A percentile compares a stretch with the other conserved stretches of the same genome.
Evolutionary conservation across 2,797 vertebrate genomes (phyloP).

Genomic region (Sitta carolinensis): DNA sequence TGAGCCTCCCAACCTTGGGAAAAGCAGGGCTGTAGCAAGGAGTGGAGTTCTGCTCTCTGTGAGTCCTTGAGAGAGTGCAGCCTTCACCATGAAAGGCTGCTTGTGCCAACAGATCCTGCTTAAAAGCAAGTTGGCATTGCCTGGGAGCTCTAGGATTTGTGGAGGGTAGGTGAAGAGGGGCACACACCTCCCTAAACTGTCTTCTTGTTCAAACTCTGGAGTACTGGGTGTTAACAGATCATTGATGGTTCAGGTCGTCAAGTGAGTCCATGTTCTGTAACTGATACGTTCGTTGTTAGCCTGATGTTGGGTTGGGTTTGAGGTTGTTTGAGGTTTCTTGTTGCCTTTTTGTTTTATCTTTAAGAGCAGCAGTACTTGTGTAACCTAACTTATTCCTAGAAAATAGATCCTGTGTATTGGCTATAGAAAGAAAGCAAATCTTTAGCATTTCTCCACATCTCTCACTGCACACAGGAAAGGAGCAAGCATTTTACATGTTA

Average conservation of each 20-base stretch:
- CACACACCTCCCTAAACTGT: not conserved
- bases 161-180: not conserved
- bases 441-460: not conserved
- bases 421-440: not conserved
- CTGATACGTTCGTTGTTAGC: not conserved
- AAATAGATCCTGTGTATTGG: not conserved
- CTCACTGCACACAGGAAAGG: not conserved
- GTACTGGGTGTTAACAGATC: not conserved
- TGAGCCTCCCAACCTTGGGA: not conserved
- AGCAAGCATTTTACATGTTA: not conserved
- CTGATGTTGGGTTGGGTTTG: not conserved
- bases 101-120: not conserved
- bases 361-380: not conserved
- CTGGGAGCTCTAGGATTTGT: not conserved
- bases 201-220: not conserved
- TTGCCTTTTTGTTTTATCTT: not conserved
- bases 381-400: not conserved
- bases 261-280: not conserved
- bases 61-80: not conserved
- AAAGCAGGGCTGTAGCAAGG: accelerated
- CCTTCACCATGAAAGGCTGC: not conserved
- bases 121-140: not conserved
- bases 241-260: not conserved
- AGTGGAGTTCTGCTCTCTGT: not conserved
- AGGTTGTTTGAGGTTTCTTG: not conserved